A percentile compares a stretch with the other conserved stretches of the same genome.
These are phyloP conservation scores for Pseudochirops corinnae DNA, from an alignment of 2,797 vertebrate genomes.

Conservation along the genomic window DNA sequence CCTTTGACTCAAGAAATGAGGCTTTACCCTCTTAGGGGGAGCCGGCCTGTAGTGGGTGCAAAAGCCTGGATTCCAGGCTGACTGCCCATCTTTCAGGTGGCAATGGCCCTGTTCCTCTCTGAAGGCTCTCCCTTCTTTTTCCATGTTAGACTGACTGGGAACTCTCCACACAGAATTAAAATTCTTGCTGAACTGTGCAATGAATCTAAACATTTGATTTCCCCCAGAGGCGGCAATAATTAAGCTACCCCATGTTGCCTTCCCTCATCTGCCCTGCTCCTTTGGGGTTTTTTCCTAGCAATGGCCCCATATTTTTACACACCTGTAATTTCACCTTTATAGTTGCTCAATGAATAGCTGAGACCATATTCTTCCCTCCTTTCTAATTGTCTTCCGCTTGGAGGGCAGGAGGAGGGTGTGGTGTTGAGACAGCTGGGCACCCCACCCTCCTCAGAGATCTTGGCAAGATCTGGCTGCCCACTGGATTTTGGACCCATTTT, in stretches of 20 bases:
- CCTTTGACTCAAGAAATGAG: neutral
- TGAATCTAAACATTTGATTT: conserved; percentile 38
- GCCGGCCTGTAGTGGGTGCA: neutral
- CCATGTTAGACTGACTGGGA: neutral
- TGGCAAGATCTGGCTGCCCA: conserved; percentile 36
- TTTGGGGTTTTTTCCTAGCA: neutral
- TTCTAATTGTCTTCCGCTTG: conserved; percentile 26
- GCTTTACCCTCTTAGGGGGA: neutral
- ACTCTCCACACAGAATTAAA: neutral
- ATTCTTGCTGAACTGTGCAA: neutral
- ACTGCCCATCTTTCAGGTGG: neutral
- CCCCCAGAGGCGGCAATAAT: neutral
- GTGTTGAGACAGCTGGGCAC: neutral
- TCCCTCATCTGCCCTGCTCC: neutral
- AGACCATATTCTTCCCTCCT: neutral
- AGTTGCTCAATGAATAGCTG: neutral
- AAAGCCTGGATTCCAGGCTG: neutral
- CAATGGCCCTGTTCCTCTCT: neutral
- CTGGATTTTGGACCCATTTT: conserved; percentile 48
- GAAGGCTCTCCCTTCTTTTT: neutral
- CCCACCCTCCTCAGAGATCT: neutral
- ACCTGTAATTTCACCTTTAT: conserved; percentile 17
- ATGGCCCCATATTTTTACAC: neutral
- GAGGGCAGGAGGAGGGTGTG: neutral
- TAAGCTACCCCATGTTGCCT: neutral